Evolutionary conservation across 2,797 vertebrate genomes (phyloP).

Genomic region (Fringilla coelebs): DNA sequence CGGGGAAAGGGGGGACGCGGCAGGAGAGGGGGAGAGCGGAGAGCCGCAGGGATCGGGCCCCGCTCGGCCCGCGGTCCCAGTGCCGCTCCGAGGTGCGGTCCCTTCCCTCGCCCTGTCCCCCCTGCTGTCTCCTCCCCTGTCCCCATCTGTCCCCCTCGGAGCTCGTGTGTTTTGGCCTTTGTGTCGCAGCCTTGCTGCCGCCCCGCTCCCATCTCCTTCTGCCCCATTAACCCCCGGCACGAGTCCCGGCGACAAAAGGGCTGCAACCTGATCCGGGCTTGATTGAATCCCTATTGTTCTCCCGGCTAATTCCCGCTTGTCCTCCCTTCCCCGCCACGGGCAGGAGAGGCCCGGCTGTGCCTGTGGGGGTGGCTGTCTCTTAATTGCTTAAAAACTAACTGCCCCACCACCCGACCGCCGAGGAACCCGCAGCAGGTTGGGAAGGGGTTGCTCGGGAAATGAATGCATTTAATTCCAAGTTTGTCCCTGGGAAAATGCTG

Average conservation of each 20-base stretch:
- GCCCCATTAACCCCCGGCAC: conserved; percentile 94
- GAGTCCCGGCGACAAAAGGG: conserved; percentile 85
- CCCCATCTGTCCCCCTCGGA: conserved; percentile 89
- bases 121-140: conserved; percentile 44
- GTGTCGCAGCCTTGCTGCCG: conserved; percentile 82
- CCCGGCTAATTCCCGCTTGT: conserved; percentile 53
- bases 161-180: conserved; percentile 84
- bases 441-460: background rate
- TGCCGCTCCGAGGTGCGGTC: background rate
- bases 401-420: background rate
- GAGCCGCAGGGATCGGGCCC: background rate
- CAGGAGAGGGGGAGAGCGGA: too few relatives aligned
- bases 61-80: too few relatives aligned
- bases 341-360: background rate
- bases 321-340: conserved; percentile 13
- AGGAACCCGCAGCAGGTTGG: background rate
- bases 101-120: background rate
- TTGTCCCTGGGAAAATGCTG: conserved; percentile 31
- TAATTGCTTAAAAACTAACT: conserved; percentile 41
- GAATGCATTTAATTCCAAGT: conserved; percentile 34
- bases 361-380: background rate
- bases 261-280: conserved; percentile 77
- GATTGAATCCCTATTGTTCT: conserved; percentile 72
- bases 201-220: conserved; percentile 86
- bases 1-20: background rate